Percentiles rank a stretch among this genome's conserved stretches.
These are phyloP conservation scores for Temnothorax ravouxi DNA, from an alignment of 2,888 invertebrate species.

Conservation along the genomic window DNA sequence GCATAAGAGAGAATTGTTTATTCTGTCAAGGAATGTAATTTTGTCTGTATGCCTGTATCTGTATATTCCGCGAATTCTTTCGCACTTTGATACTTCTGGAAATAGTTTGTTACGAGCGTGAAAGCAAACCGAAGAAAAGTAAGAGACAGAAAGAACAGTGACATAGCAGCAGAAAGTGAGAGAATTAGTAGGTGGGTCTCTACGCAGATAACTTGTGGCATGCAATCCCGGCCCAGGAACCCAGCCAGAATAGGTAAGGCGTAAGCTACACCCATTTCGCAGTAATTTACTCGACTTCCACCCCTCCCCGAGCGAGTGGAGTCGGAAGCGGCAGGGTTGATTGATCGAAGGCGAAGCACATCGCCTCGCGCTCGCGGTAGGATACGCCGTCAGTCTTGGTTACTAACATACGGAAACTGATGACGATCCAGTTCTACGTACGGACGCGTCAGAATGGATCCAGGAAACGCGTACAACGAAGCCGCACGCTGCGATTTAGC, in stretches of 20 bases:
- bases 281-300: constrained; percentile 73
- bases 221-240: constrained; percentile 70
- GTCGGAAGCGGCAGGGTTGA: constrained; percentile 65
- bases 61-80: not conserved
- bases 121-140: constrained; percentile 51
- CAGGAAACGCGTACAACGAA: constrained; percentile 39
- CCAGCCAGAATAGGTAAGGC: constrained; percentile 72
- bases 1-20: not conserved
- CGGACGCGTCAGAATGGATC: constrained; percentile 44
- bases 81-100: constrained; percentile 15
- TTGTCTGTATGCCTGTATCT: not conserved
- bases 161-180: constrained; percentile 59
- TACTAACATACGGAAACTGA: constrained; percentile 54
- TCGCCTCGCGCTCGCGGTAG: constrained; percentile 37
- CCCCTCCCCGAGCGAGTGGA: constrained; percentile 49
- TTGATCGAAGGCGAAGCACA: constrained; percentile 72
- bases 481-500: constrained; percentile 48
- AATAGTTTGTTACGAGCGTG: constrained; percentile 42
- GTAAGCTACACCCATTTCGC: constrained; percentile 67
- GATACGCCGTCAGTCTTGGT: constrained; percentile 56
- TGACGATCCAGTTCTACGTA: constrained; percentile 50
- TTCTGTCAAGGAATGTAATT: constrained; percentile 1
- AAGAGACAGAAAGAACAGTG: constrained; percentile 40
- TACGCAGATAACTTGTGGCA: constrained; percentile 76
- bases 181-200: constrained; percentile 73